Conservation (phyloP, 2,888 invertebrate genomes). For the Chironomus tentans region DNA sequence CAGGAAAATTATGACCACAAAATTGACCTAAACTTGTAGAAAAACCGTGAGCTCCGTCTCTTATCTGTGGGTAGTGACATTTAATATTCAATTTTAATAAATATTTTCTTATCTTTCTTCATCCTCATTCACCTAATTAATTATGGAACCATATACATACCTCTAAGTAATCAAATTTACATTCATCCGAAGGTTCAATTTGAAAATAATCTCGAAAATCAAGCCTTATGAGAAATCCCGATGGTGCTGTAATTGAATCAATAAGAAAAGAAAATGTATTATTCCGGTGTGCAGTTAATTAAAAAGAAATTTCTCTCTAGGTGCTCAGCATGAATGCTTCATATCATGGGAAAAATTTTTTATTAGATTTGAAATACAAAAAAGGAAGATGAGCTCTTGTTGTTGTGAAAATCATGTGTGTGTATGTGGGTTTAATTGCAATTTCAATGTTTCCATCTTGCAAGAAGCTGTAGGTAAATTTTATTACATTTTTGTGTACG, state of each 20-base stretch:
- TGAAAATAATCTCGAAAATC: constrained; percentile 74
- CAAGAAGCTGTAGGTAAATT: too few relatives aligned
- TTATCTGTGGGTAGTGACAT: constrained; percentile 43
- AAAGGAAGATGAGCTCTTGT: too few relatives aligned
- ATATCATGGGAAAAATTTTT: too few relatives aligned
- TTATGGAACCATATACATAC: constrained; percentile 32
- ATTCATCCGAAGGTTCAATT: constrained; percentile 57
- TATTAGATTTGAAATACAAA: too few relatives aligned
- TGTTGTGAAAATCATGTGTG: too few relatives aligned
- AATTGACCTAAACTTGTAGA: constrained; percentile 55
- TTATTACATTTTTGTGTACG: too few relatives aligned
- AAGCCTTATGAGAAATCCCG: constrained; percentile 57
- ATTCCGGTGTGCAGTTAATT: background rate
- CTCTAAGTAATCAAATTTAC: constrained; percentile 73
- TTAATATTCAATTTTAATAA: background rate
- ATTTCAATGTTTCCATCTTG: too few relatives aligned
- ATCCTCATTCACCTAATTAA: constrained; percentile 1
- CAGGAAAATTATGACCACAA: constrained; percentile 65
- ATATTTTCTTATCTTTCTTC: background rate
- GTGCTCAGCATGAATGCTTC: too few relatives aligned
- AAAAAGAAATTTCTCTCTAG: too few relatives aligned
- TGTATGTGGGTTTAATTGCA: too few relatives aligned
- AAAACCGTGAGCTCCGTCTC: constrained; percentile 73
- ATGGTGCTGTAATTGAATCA: constrained; percentile 45
- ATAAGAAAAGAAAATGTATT: background rate